Base-by-base conservation (phyloP, 2,888 invertebrate species). In the Blastobasis lacticolella region DNA sequence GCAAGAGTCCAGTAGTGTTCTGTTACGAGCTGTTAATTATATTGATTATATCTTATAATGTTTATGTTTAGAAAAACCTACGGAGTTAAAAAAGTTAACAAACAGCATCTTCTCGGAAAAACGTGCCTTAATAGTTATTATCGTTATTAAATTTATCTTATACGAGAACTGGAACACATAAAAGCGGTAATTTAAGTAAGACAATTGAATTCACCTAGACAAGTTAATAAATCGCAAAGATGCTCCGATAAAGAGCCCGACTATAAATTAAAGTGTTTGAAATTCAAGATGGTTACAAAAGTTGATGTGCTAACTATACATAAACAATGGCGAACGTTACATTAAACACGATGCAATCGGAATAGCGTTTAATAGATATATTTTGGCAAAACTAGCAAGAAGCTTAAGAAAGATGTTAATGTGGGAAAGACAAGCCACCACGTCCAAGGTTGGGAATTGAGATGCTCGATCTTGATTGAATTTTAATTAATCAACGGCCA, bases 171-270 rank as follows among this genome's bases (percentile, higher is more conserved):
- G 23, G 23, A 23, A 23, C 23, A 23, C 52, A 54, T 51, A 23
- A 57, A 57, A 49, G 59, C 64, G 65, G 70, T 67, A 67, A 69
- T 66, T 60, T 55, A 54, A 52, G 55, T 54, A 55, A 55, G 53
- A 57, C 61, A 69, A 73, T 72, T 62, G 58, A 51, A 55, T 57
- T 53, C 51, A 42, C 53, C 57, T 56, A 69, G 66, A 66, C 63
- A 65, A 63, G 68, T 71, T 70, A 74, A 77, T 77, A 74, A 78
- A 74, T 72, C 69, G 63, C 75, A 67, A 71, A 81, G 81, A 82
- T 83, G 53, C 40, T 50, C 55, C 56, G 79, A 79, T 79, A 78
- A 74, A 56, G 54, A 52, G 56, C 49, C 47, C 53, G 52, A 56
- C 54, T 55, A 57, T 55, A 56, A 61, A 49, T 52, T 56, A 52